These are phyloP conservation scores for Selene dorsalis DNA, from an alignment of 2,797 vertebrate genomes.

Conservation along the genomic window DNA sequence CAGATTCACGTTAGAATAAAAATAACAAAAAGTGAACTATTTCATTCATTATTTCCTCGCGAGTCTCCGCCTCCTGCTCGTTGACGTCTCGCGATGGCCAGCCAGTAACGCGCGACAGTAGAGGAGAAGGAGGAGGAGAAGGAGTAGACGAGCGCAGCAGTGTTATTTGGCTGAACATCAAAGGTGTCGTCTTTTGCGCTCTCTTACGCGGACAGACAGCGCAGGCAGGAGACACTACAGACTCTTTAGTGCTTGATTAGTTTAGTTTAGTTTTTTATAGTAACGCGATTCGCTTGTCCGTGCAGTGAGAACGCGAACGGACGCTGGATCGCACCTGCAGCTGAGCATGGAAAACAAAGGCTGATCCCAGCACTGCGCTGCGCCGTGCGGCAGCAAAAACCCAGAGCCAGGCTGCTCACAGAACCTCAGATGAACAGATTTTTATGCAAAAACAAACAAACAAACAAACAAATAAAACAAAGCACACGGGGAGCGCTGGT, in stretches of 20 bases:
- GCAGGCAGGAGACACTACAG: not conserved
- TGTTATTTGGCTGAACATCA: not conserved
- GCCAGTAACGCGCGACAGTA: slow-evolving; percentile 62
- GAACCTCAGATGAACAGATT: not conserved
- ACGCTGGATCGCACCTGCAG: slow-evolving; percentile 68
- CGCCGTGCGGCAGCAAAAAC: slow-evolving; percentile 29
- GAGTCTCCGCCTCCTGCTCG: slow-evolving; percentile 53
- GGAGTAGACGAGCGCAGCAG: slow-evolving; percentile 24
- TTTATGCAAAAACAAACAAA: not conserved
- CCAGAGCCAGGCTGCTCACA: slow-evolving; percentile 13
- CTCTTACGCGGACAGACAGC: not conserved
- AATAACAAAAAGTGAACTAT: not conserved
- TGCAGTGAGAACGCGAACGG: not conserved
- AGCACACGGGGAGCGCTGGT: slow-evolving; percentile 2
- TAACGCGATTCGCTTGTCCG: not conserved
- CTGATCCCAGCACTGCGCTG: slow-evolving; percentile 40
- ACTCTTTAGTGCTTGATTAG: not conserved
- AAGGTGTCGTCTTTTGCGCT: slow-evolving; percentile 6
- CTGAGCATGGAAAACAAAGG: slow-evolving; percentile 73
- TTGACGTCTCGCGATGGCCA: slow-evolving; percentile 61
- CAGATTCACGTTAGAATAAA: not conserved
- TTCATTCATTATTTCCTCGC: slow-evolving; percentile 16
- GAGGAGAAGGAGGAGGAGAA: slow-evolving; percentile 23
- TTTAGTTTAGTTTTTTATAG: no score
- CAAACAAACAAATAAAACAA: not conserved